Base-by-base conservation (phyloP, 2,888 invertebrate genomes). In the Patella pellucida region DNA sequence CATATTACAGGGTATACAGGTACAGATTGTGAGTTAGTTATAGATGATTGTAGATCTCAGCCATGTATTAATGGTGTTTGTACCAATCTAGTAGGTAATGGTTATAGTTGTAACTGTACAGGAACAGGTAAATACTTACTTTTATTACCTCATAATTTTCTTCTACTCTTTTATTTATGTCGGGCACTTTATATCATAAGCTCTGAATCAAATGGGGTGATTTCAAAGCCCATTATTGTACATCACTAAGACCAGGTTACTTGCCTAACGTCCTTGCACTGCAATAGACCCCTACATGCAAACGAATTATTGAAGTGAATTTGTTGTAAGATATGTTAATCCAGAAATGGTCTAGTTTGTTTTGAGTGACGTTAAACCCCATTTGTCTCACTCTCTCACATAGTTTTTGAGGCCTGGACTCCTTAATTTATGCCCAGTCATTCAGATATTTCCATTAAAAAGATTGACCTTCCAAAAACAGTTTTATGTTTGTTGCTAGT, bases 21-120 rank as follows among this genome's bases (percentile, higher is more conserved):
- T 19, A 87, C 89, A 27, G 89, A 90, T 73, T 93, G 93, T 83
- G 92, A 93, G 77, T 87, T 86, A 50, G 84, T 90, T 68, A 87
- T 93, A 16, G 91, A 93, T 84, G 92, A 94, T 5, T 95, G 94
- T 84, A 82, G 79, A 4, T 69, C 75, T n/a, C 92, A 92, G 82
- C 89, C 89, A 0, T 90, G 90, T 78, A n/a, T 74, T 5, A 83
- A 89, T 75, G 86, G 85, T 2, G 82, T 74, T 0, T 79, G 78
- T 14, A 86, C 85, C 78, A 82, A 80, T 14, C 81, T 85, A 68
- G 72, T 74, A 62, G 72, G 83, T 9, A 84, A 84, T 68, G 73
- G 70, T 14, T 87, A 83, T 72, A 68, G 56, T 14, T 89, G 89
- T 79, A 84, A 87, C 77, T 89, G 89, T 78, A 84, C 86, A 23